Evolutionary conservation across 1,140 invertebrate genomes (phyloP).

Genomic region (Drusus annulatus): DNA sequence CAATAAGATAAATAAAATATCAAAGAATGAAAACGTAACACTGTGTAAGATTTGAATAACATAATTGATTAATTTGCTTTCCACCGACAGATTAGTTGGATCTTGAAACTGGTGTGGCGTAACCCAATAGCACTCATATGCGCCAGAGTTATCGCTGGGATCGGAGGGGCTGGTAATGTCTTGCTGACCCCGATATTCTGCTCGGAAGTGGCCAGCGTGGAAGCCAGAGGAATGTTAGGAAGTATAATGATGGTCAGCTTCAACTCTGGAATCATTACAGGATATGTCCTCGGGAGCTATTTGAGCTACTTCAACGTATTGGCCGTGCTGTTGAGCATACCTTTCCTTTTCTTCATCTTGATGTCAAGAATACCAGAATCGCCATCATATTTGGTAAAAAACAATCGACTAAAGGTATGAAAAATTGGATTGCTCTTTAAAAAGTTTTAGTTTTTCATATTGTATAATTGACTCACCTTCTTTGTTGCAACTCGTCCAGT

Average conservation of each 20-base stretch:
- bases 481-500: too few relatives aligned
- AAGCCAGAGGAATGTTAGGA: slow-evolving; percentile 72
- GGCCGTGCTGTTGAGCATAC: slow-evolving; percentile 39
- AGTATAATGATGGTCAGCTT: slow-evolving; percentile 70
- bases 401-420: slow-evolving; percentile 44
- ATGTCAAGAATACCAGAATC: slow-evolving; percentile 72
- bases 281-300: slow-evolving; percentile 73
- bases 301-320: slow-evolving; percentile 64
- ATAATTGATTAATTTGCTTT: too few relatives aligned
- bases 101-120: slow-evolving; percentile 63
- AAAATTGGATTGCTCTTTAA: too few relatives aligned
- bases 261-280: slow-evolving; percentile 73
- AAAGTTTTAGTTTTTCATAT: too few relatives aligned
- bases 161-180: slow-evolving; percentile 68
- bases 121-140: slow-evolving; percentile 61
- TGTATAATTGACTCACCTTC: too few relatives aligned
- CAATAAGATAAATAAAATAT: too few relatives aligned
- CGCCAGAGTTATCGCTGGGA: slow-evolving; percentile 66
- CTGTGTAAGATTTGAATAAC: background rate
- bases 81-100: slow-evolving; percentile 61
- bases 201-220: slow-evolving; percentile 73
- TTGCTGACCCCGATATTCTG: slow-evolving; percentile 73
- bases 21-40: too few relatives aligned
- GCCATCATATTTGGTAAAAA: slow-evolving; percentile 65
- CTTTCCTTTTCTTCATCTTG: slow-evolving; percentile 66